Evolutionary conservation across 2,797 vertebrate genomes (phyloP), one percentile per base, ranked within the genome.

Genomic region (Sebastes steindachneri): DNA sequence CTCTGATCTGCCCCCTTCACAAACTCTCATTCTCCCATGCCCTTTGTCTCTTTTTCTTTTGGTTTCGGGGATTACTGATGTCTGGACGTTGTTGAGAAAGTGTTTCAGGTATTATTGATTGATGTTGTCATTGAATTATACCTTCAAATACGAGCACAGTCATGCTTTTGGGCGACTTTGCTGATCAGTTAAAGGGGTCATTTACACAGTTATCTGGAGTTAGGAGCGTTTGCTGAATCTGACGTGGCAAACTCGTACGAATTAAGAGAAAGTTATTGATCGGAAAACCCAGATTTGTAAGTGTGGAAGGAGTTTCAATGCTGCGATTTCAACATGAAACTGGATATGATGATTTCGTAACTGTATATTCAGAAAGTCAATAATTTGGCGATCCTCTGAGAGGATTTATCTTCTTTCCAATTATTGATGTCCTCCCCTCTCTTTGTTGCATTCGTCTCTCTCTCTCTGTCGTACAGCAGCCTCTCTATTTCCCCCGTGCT

Each of bases 1-100:
- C 84, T 85, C 74, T 55, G 73, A 87, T 73, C 79, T n/a, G 59
- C 35, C 84, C 82, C 64, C 51, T 81, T 82, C 82, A 62, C 75
- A 66, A 23, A 77, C 75, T 75, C 76, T 68, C 45, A 3, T 51
- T 82, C 68, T 73, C 60, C 35, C 73, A 5, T 65, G 54, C 79
- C 63, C 51, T 62, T 59, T 71, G 75, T 82, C 69, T 81, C 33
- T 55, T 67, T 19, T 37, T 37, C 64, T 66, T 66, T 54, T 41
- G 55, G 53, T 37, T 58, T 67, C n/a, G 2, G 17, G 8, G 11
- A 59, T 73, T 5, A 45, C 31, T 14, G 53, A n/a, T 64, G 66
- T 87, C 81, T 70, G 77, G 69, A 23, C 77, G 53, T 68, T 57
- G 33, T 72, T 3, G 9, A 28, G 45, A 48, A 4, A 45, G 9